Base-by-base conservation (phyloP, 2,797 vertebrate genomes). In the Semaprochilodus insignis region DNA sequence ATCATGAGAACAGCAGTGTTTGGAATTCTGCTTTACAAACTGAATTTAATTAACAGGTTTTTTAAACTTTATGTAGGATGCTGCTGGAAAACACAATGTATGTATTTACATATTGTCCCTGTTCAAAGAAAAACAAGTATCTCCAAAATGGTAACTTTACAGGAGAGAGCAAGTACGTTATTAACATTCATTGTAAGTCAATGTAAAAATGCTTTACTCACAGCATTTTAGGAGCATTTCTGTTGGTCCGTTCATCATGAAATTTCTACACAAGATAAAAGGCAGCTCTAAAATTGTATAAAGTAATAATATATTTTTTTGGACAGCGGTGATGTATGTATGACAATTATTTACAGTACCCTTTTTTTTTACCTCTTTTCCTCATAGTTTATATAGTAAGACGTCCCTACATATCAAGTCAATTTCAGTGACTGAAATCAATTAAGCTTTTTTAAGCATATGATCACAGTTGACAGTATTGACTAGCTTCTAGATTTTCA, bases 11-110 rank as follows among this genome's bases (percentile, higher is more conserved):
- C 34, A 54, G 13, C 8, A 14, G 31, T 59, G n/a, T 25, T 69
- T 51, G 63, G 27, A 73, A 75, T 78, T 59, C 17, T 8, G 3
- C 74, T 55, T 70, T 74, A 59, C 27, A 74, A 59, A 70, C 67
- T n/a, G 36, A 48, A 70, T 23, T 74, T 34, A 10, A 57, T 55
- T 10, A 74, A 21, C 21, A 59, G 31, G n/a, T 19, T 34, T 10
- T 74, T 31, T 73, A 16, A 73, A 21, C 16, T 74, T 55, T 31
- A 21, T 74, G 31, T 11, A 14, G 16, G 69, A 27, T 34, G 25
- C 16, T 36, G 17, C 6, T 74, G 21, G 27, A 21, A 48, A 57
- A 59, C 14, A 23, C 6, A 7, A 16, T 15, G 40, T 44, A 44
- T 44, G 8, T 44, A 44, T 44, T 44, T 44, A 44, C 8, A 44